Evolutionary conservation across 2,888 invertebrate species (phyloP).

Genomic region (Mythimna pallens): DNA sequence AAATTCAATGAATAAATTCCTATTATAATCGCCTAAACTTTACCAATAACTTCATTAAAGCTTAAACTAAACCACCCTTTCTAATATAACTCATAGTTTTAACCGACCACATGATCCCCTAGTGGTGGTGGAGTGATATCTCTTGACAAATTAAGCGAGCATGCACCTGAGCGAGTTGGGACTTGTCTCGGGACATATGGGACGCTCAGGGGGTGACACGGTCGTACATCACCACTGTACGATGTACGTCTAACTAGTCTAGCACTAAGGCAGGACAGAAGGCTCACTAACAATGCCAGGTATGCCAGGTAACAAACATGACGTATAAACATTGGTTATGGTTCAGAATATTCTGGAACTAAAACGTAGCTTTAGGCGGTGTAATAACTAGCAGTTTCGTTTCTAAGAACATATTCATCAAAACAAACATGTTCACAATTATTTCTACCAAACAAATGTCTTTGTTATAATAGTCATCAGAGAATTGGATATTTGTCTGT

Average conservation of each 20-base stretch:
- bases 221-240: slow-evolving; percentile 58
- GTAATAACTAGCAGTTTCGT: neutral
- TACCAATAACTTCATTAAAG: slow-evolving; percentile 37
- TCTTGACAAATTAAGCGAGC: slow-evolving; percentile 79
- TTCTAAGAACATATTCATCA: too few species aligned
- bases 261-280: slow-evolving; percentile 10
- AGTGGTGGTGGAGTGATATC: slow-evolving; percentile 67
- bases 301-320: slow-evolving; percentile 34
- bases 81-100: slow-evolving; percentile 46
- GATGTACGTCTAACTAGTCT: slow-evolving; percentile 18
- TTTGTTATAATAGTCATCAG: neutral
- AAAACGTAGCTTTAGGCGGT: neutral
- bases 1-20: slow-evolving; percentile 29
- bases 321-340: slow-evolving; percentile 23
- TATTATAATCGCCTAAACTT: slow-evolving; percentile 21
- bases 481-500: too few species aligned
- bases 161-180: slow-evolving; percentile 76
- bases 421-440: neutral
- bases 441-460: neutral
- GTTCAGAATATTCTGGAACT: slow-evolving; percentile 33
- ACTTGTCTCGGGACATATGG: slow-evolving; percentile 73
- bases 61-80: slow-evolving; percentile 22
- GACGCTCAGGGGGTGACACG: slow-evolving; percentile 62
- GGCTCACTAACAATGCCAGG: slow-evolving; percentile 42
- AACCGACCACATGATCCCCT: slow-evolving; percentile 32